Base-by-base conservation (phyloP, 1,140 invertebrate species). In the Megalonaias nervosa region DNA sequence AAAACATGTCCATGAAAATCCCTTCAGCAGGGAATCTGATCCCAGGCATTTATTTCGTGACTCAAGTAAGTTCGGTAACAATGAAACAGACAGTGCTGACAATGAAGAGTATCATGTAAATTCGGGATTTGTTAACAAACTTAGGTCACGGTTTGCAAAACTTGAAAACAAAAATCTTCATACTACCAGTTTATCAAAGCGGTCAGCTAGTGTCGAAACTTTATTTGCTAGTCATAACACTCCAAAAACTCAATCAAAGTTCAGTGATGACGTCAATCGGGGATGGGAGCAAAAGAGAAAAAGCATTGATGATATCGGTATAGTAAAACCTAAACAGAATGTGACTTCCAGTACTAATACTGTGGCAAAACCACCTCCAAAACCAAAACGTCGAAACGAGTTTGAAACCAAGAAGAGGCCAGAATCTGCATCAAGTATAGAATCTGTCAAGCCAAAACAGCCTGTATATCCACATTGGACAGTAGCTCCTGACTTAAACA, bases 81-180 rank as follows among this genome's bases (percentile, higher is more conserved):
- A 76, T 31, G 70, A 65, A 23, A 72, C 23, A 48, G 71, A 59
- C 59, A 61, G 16, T 14, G 66, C 60, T 57, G 75, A 79, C 61
- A 79, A 77, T 67, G 78, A 79, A 26, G 88, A 88, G 67, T 89
- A 89, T 72, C 82, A 81, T 19, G 87, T 87, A 31, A 85, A 85
- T 26, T 86, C 86, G 21, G 89, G 89, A 19, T 89, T 89, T 85
- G 89, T 90, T 38, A 82, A 87, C 71, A 89, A 87, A 78, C 78
- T 89, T 21, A 73, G 86, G 59, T 83, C 83, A 67, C 88, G 86
- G 77, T 90, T 89, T 80, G 70, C 84, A 60, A 79, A 82, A 31
- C 74, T 88, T n/a, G 71, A 79, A 60, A 75, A 74, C 58, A 67
- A 83, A 65, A 80, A 77, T 67, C 82, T 67, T 11, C 66, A 72